Percentiles rank a stretch among this genome's conserved stretches.
Evolutionary conservation across 2,797 vertebrate species (phyloP).

Genomic region (Melanotaenia trifasciata): DNA sequence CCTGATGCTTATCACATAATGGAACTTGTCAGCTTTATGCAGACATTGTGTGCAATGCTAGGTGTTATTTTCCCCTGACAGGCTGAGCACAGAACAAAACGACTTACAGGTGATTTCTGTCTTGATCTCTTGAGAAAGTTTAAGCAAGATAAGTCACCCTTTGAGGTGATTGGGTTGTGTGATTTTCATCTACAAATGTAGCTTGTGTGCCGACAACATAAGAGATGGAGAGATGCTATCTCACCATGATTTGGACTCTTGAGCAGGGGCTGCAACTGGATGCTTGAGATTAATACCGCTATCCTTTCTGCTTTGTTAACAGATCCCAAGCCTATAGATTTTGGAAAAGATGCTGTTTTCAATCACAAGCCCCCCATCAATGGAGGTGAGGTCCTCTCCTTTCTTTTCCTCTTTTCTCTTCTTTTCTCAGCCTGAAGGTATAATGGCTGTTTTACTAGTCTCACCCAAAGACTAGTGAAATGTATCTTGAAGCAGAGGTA

Average conservation of each 20-base stretch:
- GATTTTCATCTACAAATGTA: constrained; percentile 52
- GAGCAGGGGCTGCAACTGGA: constrained; percentile 30
- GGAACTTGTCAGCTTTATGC: constrained; percentile 34
- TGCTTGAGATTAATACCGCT: constrained; percentile 45
- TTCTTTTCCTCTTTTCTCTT: not conserved
- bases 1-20: constrained; percentile 53
- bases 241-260: constrained; percentile 3
- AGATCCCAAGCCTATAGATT: constrained; percentile 81
- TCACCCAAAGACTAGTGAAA: constrained; percentile 40
- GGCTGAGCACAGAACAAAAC: constrained; percentile 15
- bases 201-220: constrained; percentile 22
- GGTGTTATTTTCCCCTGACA: constrained; percentile 35
- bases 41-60: constrained; percentile 29
- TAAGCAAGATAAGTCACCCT: constrained; percentile 40
- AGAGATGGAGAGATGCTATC: constrained; percentile 45
- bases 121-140: constrained; percentile 41
- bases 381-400: constrained; percentile 74
- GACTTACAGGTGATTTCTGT: constrained; percentile 26
- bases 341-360: constrained; percentile 79
- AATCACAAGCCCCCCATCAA: constrained; percentile 74
- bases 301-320: constrained; percentile 60
- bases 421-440: constrained; percentile 42
- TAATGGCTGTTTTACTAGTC: constrained; percentile 50
- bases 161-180: constrained; percentile 15
- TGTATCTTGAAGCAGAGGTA: constrained; percentile 43